Evolutionary conservation across 1,140 invertebrate species (phyloP), one percentile per base, ranked within the genome.

Genomic region (Drosophila grimshawi): DNA sequence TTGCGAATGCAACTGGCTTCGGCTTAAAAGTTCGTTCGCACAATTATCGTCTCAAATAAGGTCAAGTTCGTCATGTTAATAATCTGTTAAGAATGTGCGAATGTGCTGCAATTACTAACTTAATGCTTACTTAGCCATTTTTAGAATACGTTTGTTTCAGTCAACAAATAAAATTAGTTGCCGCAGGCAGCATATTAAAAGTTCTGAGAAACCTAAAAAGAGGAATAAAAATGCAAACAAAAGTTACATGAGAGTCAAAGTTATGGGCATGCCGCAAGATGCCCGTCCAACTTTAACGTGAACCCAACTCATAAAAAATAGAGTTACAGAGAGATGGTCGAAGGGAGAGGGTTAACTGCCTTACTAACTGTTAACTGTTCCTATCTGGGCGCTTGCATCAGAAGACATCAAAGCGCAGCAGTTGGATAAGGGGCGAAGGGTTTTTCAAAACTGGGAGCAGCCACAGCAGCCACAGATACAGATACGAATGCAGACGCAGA

Each of bases 181-280:
- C 69, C 65, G 72, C 43, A 56, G 76, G 55, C 60, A 61, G 60
- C 67, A 59, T 76, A 81, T 66, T 45, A 39, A 55, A 73, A 45
- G 53, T 80, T 85, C 77, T 35, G 32, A 64, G 81, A 86, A 85
- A 65, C 7, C 19, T 30, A 49, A 61, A 37, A 76, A 82, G 67
- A 77, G 39, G 72, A 86, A 86, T 86, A 70, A 76, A 86, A 86
- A 86, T 86, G 82, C 71, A 86, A 86, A 86, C 81, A 86, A 86
- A 86, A 81, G 71, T 81, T 81, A 78, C 66, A 79, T 62, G 78
- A 86, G 82, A 86, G 46, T 60, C 76, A 71, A 85, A 86, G 81
- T 80, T 85, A 85, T 85, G 75, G 75, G 61, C 64, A 64, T 41
- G 52, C 78, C 75, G 60, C 76, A 68, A 81, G 68, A 83, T 71